Evolutionary conservation across 2,113 vertebrate species (phyloP), one percentile per base, ranked within the genome.

Genomic region (Actenoides lindsayi): DNA sequence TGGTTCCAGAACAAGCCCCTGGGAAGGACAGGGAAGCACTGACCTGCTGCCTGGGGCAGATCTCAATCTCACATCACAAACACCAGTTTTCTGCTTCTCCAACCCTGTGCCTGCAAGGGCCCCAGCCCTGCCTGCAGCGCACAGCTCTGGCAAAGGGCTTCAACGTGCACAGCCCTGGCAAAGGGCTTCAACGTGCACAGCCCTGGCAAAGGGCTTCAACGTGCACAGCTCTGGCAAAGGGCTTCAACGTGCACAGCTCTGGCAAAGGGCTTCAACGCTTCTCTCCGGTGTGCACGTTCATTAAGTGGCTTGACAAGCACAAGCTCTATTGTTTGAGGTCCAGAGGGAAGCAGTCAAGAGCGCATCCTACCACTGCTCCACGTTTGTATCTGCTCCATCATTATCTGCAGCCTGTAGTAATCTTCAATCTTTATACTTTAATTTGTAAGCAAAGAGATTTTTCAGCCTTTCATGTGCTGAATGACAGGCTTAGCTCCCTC

Each of bases 381-480:
- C 35, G 69, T 60, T 0, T 87, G 81, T 46, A 70, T 85, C 70
- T 71, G 90, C 56, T 80, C 82, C 70, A 23, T 46, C 18, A 5
- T 57, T 68, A 44, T 33, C 82, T 44, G 71, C 19, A 14, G 77
- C 57, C 92, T 2, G 18, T 21, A 83, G 83, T 41, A n/a, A 93
- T 83, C 89, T 63, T 54, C 87, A 73, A 10, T 90, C 91, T 94
- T 86, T 76, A 42, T 15, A 60, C 79, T 95, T 93, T 46, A 70
- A 92, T 96, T 94, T 80, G 57, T 70, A 73, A 71, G 63, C 53
- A 93, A 93, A 95, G 82, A 70, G 82, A 53, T 83, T 89, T 88
- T 59, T 54, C 89, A 92, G 89, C 91, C 89, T 96, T 94, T 93
- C 93, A 74, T 75, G 79, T 86, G 68, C 89, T 70, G 83, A 94